Evolutionary conservation across 2,113 vertebrate species (phyloP), one percentile per base, ranked within the genome.

Genomic region (Muntiacus muntjak): DNA sequence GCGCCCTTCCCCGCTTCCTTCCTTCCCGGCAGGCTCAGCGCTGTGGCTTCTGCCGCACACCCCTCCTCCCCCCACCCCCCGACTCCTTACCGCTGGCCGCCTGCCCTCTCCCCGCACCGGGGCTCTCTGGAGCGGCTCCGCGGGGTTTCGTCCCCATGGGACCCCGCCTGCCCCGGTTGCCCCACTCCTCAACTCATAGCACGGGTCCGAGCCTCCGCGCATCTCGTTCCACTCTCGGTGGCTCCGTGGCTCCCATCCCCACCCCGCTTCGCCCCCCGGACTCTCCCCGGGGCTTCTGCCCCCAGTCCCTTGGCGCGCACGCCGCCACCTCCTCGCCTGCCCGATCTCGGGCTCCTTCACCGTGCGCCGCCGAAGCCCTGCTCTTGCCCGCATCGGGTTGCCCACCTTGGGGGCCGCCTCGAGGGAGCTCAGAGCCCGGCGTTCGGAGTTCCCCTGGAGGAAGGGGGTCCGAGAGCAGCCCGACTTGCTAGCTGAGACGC

Each of bases 11-110:
- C 90, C 47, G 95, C 93, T 97, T 96, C 96, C 97, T 98, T 98
- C 93, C 97, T 98, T 98, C 98, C 98, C 98, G 97, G 97, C 98
- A 98, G 97, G 96, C 98, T 98, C 96, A 98, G 98, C 98, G 98
- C 97, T 98, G 98, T 71, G 94, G 97, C 95, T 98, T 96, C 96
- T 96, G 97, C 96, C 43, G 83, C 94, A 97, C 98, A 94, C 96
- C 50, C 36, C 16, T 52, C 78, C 76, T 94, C 92, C 85, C 71
- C 96, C 92, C 45, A 28, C 83, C 36, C 93, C 96, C 54, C 74
- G 25, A 89, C 92, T 85, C 89, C 87, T 94, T 88, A 95, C 96
- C 93, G 50, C 90, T 55, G 94, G 92, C 94, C 91, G 25, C 60
- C 67, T 30, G 89, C 94, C 79, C 83, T 95, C 71, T 88, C 91